A percentile compares a stretch with the other conserved stretches of the same genome.
These are phyloP conservation scores for Eledone cirrhosa DNA, from an alignment of 2,888 invertebrate genomes.

Conservation along the genomic window DNA sequence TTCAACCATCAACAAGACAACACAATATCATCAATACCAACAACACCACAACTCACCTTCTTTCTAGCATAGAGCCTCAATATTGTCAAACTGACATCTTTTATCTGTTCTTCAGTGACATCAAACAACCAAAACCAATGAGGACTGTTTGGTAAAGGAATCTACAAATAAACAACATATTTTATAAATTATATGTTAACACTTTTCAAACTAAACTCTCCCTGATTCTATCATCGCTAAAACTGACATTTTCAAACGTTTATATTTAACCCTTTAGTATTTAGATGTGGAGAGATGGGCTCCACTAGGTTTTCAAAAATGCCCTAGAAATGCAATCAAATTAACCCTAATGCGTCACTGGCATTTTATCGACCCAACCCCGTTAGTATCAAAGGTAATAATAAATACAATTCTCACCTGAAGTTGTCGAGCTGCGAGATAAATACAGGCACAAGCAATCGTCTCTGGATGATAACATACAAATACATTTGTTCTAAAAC, in stretches of 20 bases:
- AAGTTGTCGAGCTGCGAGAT: slow-evolving; percentile 88
- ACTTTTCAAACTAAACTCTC: too few species aligned
- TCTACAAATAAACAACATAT: slow-evolving; percentile 46
- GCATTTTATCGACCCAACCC: too few species aligned
- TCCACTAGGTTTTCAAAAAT: too few species aligned
- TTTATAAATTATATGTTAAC: too few species aligned
- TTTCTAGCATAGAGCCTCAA: slow-evolving; percentile 83
- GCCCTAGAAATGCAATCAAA: too few species aligned
- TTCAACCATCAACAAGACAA: not conserved
- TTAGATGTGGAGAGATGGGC: too few species aligned
- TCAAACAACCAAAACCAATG: slow-evolving; percentile 90
- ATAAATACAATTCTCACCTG: slow-evolving; percentile 74
- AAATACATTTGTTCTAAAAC: slow-evolving; percentile 94
- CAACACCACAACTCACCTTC: slow-evolving; percentile 77
- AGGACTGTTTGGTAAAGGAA: slow-evolving; percentile 84
- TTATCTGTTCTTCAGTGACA: slow-evolving; percentile 82
- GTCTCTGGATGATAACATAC: slow-evolving; percentile 95
- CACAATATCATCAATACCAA: not conserved
- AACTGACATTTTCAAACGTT: too few species aligned
- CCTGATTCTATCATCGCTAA: too few species aligned
- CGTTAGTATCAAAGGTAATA: too few species aligned
- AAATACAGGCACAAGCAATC: slow-evolving; percentile 99
- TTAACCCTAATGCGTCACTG: too few species aligned
- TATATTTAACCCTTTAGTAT: too few species aligned
- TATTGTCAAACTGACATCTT: slow-evolving; percentile 84